Evolutionary conservation across 2,113 vertebrate genomes (phyloP), one percentile per base, ranked within the genome.

Genomic region (Saimiri boliviensis): DNA sequence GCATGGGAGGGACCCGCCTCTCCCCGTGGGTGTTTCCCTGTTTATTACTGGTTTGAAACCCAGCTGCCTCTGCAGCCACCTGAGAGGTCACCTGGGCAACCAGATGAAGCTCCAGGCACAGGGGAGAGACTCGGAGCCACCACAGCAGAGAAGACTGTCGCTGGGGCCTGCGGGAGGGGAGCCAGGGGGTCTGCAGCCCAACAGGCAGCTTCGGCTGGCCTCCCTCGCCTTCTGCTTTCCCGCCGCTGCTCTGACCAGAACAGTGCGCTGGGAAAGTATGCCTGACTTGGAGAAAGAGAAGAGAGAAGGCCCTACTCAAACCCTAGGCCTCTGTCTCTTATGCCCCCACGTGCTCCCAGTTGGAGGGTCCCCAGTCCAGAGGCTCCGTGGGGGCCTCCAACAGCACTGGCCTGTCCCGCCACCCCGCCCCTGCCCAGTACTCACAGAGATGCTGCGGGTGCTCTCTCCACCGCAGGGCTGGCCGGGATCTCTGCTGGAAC

Each of bases 41-140:
- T 98, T 98, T 98, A 92, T 96, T 95, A 71, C 83, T 27, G 74
- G 95, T 8, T 89, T 90, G 40, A 6, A 93, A 98, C 96, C 97
- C 98, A 98, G 97, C 96, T 98, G 98, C 97, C 89, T 97, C 97
- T 23, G 96, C 96, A 96, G 97, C 97, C 98, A 98, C 98, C 97
- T 98, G 98, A 98, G 98, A 98, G 96, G 97, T 98, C 98, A 98
- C 98, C 98, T 98, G 98, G 97, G 99, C 98, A 99, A 99, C 99
- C 94, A 95, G 94, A 83, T 96, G 98, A 97, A 98, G 97, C 70
- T 81, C 92, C 95, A 84, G 87, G 97, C 97, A 95, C 91, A 88
- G n/a, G 96, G 87, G 88, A 96, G 83, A 96, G 45, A 30, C 86
- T 89, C 3, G 0, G 79, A 93, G 95, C 68, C 27, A 40, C 89